Evolutionary conservation across 2,888 invertebrate species (phyloP), one percentile per base, ranked within the genome.

Genomic region (Cheilosia scutellata): DNA sequence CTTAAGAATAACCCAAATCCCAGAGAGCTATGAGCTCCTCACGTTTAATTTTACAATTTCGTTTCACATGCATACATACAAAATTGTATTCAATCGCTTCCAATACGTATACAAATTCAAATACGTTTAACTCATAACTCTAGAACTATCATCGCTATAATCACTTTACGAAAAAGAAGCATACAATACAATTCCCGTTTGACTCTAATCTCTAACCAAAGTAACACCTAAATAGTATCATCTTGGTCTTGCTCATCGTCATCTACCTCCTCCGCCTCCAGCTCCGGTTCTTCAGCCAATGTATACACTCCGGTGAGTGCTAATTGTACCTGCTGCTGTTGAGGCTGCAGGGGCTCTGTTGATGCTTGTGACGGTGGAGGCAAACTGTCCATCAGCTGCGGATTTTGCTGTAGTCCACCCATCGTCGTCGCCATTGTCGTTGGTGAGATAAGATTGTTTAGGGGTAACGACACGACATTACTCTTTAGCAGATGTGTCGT

Each of bases 301-400:
- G 94, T 94, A 82, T 94, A 94, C 2, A 94, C 94, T 4, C 94
- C 94, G 6, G 93, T 94, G 68, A 93, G 89, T 27, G 92, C 91
- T 37, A 90, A 89, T 78, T 88, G 88, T 7, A 89, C 88, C 44
- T 88, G 87, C 13, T 72, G 66, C 9, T 71, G 66, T 5, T 76
- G 80, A 33, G 80, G 72, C 51, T 71, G 74, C 49, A 78, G 29
- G 60, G 88, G 86, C 55, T 89, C 89, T 27, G 89, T 80, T 27
- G 89, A 88, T n/a, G 88, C 87, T 65, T 89, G 88, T 27, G 89
- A 88, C 9, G 90, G 80, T 42, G 90, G 87, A 20, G 89, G 89
- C 55, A 90, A 82, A 66, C 88, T 90, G 9, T 91, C 91, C 86
- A 90, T 88, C 13, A 91, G 80, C 66, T 87, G 84, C 6, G 90